A percentile compares a stretch with the other conserved stretches of the same genome.
phyloP scores from a whole-genome alignment of 1,140 invertebrate genomes.

The Cecropterus lyciades region DNA sequence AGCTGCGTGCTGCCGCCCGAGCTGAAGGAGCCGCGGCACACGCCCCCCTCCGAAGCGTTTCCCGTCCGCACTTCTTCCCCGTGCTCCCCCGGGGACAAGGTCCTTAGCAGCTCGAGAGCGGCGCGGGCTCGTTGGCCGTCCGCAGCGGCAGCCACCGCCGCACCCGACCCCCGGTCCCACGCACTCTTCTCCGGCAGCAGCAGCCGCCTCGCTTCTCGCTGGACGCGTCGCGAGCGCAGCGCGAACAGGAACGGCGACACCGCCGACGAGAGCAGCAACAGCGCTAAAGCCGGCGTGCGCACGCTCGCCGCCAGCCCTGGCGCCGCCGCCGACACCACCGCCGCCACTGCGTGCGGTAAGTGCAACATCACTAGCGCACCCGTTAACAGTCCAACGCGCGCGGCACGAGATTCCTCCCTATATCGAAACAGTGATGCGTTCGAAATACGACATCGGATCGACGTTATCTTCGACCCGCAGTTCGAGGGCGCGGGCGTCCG shows the following conservation, averaged over 20 bases:
- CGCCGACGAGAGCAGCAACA: constrained; percentile 88
- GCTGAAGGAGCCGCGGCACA: constrained; percentile 73
- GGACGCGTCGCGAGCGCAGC: constrained; percentile 90
- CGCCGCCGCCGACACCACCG: constrained; percentile 86
- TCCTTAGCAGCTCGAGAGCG: constrained; percentile 72
- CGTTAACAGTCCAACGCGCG: constrained; percentile 86
- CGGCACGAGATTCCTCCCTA: constrained; percentile 92
- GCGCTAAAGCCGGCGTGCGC: constrained; percentile 85
- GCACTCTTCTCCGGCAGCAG: constrained; percentile 71
- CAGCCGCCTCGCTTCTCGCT: constrained; percentile 86
- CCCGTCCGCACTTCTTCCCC: constrained; percentile 49
- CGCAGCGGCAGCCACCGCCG: constrained; percentile 57
- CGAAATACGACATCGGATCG: constrained; percentile 90
- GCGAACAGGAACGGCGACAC: constrained; percentile 92
- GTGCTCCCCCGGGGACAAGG: constrained; percentile 70
- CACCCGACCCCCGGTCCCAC: constrained; percentile 64
- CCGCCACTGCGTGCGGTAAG: constrained; percentile 87
- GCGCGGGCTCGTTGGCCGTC: constrained; percentile 73
- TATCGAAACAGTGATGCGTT: constrained; percentile 93
- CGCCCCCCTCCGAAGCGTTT: constrained; percentile 56
- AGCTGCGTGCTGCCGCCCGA: constrained; percentile 78
- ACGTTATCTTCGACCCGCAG: constrained; percentile 87
- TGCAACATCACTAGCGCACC: constrained; percentile 89
- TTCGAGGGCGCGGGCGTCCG: constrained; percentile 69
- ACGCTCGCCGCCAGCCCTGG: constrained; percentile 66